Evolutionary conservation across 2,888 invertebrate genomes (phyloP).

Genomic region (Mimas tiliae): DNA sequence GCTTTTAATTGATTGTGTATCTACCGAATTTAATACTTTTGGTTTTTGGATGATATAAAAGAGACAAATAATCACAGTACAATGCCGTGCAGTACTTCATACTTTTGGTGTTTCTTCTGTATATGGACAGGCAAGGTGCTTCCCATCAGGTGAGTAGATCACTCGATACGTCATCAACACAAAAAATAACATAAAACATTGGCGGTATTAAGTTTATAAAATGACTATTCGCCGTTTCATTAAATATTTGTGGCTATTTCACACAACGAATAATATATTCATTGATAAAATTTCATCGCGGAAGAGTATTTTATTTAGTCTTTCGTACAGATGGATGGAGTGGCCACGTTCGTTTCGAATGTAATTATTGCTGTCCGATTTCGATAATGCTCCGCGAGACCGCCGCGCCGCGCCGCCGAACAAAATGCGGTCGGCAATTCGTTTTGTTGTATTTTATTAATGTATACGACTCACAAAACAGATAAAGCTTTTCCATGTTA

Average conservation of each 20-base stretch:
- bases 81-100: too few species aligned
- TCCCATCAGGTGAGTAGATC: too few species aligned
- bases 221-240: slow-evolving; percentile 43
- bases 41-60: background rate
- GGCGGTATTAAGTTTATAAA: slow-evolving; percentile 16
- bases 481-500: slow-evolving; percentile 71
- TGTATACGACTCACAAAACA: slow-evolving; percentile 69
- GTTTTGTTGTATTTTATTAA: slow-evolving; percentile 80
- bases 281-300: slow-evolving; percentile 71
- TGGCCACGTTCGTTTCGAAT: slow-evolving; percentile 74
- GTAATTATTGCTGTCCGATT: slow-evolving; percentile 83
- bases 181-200: background rate
- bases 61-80: too few species aligned
- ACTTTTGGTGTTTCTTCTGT: too few species aligned
- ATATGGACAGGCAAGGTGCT: too few species aligned
- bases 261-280: slow-evolving; percentile 60
- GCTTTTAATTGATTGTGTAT: slow-evolving; percentile 38
- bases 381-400: slow-evolving; percentile 79
- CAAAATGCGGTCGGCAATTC: slow-evolving; percentile 74
- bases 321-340: slow-evolving; percentile 72
- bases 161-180: too few species aligned
- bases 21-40: background rate
- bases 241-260: slow-evolving; percentile 54
- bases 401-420: slow-evolving; percentile 50
- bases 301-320: slow-evolving; percentile 67